phyloP scores from a whole-genome alignment of 2,888 invertebrate genomes.

The Agrotis exclamationis region DNA sequence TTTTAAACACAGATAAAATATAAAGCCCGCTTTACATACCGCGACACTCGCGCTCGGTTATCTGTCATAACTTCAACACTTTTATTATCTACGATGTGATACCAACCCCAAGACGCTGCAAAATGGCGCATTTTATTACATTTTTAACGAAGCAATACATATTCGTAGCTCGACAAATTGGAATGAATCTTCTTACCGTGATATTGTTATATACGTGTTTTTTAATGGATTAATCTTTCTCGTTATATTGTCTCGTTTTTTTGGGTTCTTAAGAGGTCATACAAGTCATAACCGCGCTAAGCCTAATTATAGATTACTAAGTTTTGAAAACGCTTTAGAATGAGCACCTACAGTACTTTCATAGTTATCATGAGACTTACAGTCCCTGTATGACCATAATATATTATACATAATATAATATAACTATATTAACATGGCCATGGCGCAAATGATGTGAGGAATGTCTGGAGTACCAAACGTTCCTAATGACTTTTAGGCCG shows the following conservation, averaged over 20 bases:
- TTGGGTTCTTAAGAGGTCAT: background rate
- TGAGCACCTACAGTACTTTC: too few relatives aligned
- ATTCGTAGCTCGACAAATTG: conserved; percentile 35
- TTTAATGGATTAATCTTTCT: background rate
- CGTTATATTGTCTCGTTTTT: background rate
- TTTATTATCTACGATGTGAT: conserved; percentile 33
- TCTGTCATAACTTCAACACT: conserved; percentile 42
- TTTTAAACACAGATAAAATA: conserved; percentile 2
- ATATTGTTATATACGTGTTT: background rate
- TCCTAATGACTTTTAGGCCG: too few relatives aligned
- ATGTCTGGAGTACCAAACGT: too few relatives aligned
- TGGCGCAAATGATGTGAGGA: too few relatives aligned
- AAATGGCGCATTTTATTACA: conserved; percentile 41
- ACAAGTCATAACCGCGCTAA: too few relatives aligned
- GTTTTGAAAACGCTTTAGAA: too few relatives aligned
- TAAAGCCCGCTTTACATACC: conserved; percentile 6
- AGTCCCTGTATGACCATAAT: too few relatives aligned
- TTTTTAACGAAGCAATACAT: conserved; percentile 44
- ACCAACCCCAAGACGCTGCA: conserved; percentile 13
- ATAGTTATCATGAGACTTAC: too few relatives aligned
- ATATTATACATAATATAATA: too few relatives aligned
- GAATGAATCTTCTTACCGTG: conserved; percentile 18
- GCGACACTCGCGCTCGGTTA: background rate
- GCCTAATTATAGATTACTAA: too few relatives aligned
- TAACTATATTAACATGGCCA: too few relatives aligned